Conservation (phyloP, 2,797 vertebrate species). For the Caiman crocodilus region DNA sequence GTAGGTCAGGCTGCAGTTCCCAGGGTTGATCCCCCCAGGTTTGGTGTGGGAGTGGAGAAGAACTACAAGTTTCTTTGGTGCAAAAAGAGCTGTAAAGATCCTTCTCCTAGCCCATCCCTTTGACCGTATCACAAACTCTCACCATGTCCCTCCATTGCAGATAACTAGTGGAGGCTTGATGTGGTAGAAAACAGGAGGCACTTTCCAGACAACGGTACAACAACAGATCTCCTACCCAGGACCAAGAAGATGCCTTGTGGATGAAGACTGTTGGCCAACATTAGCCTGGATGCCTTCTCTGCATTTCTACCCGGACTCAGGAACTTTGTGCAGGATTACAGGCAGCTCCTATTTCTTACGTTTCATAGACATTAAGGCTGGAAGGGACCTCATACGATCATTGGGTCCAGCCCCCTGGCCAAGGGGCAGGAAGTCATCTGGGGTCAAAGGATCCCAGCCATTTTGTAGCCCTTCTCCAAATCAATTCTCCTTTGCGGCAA, state of each 20-base stretch:
- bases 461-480: conserved; percentile 9
- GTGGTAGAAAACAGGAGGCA: too few relatives aligned
- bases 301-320: background rate
- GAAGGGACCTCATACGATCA: background rate
- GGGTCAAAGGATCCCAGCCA: background rate
- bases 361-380: background rate
- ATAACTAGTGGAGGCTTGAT: too few relatives aligned
- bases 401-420: too few relatives aligned
- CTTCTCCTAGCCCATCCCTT: background rate
- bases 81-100: background rate
- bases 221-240: too few relatives aligned
- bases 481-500: background rate
- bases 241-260: too few relatives aligned
- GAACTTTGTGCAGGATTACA: background rate
- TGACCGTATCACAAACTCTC: background rate
- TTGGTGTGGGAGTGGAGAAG: background rate
- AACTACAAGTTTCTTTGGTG: background rate
- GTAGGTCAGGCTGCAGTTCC: too few relatives aligned
- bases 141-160: background rate
- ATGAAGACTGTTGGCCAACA: too few relatives aligned
- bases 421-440: background rate
- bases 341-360: too few relatives aligned
- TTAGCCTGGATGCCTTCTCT: background rate
- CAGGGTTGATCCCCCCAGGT: background rate
- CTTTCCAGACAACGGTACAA: too few relatives aligned